Base-by-base conservation (phyloP, 2,797 vertebrate genomes). In the Momotus momota region DNA sequence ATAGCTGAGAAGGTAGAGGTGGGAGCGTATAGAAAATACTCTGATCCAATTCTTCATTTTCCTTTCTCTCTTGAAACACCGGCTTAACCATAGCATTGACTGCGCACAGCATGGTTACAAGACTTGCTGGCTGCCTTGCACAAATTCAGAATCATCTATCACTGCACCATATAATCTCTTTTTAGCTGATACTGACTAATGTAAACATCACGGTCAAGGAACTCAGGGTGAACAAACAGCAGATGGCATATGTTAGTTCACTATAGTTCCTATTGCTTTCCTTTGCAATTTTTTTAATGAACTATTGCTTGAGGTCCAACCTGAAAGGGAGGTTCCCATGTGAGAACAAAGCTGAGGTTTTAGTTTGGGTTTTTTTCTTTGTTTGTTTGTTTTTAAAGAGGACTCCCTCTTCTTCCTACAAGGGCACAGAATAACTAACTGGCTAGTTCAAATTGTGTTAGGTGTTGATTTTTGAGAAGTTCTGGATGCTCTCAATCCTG, bases 381-480 rank as follows among this genome's bases (percentile, higher is more conserved):
- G 17, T 18, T 25, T 17, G 14, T 14, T 62, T 75, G 38, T 52
- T 15, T 72, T 40, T 35, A 20, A 77, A 83, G 20, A 61, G 54
- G 22, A 33, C 2, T 86, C 26, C 12, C 5, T 69, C 27, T 54
- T 54, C n/a, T 66, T 81, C 23, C 55, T 69, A 31, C 22, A 66
- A 57, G 35, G 62, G 22, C 15, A 14, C 2, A 3, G 38, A 48
- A 38, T 51, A 48, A 31, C 51, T 54, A 33, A 10, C 21, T 52
- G 81, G 7, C 18, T 85, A 58, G 48, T 31, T 93, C 40, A 33
- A 9, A 26, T 10, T 54, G 38, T 22, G 6, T 70, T 23, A 66
- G 51, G 25, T 77, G 62, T 41, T 88, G 90, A 40, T 80, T 87
- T 95, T 58, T 82, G 55, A 54, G 69, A 92, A 21, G 25, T 80